Conservation (phyloP, 2,888 invertebrate species). For the Malacosoma neustria region DNA sequence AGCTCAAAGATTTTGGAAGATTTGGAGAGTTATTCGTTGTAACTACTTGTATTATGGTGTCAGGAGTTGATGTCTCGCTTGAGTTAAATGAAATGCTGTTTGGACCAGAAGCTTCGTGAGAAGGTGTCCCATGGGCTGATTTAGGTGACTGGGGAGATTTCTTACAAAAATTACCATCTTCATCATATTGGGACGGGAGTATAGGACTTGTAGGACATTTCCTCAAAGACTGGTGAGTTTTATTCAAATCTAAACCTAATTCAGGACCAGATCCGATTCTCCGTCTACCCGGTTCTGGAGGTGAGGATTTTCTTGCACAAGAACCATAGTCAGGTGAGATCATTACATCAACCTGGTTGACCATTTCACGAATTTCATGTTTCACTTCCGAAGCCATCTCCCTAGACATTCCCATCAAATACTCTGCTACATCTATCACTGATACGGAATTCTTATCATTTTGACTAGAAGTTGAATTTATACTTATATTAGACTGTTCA, state of each 20-base stretch:
- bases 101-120: slow-evolving; percentile 55
- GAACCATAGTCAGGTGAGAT: slow-evolving; percentile 67
- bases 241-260: slow-evolving; percentile 50
- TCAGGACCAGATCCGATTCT: slow-evolving; percentile 63
- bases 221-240: slow-evolving; percentile 34
- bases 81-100: slow-evolving; percentile 68
- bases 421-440: slow-evolving; percentile 84
- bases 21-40: slow-evolving; percentile 53
- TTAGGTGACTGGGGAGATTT: slow-evolving; percentile 57
- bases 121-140: slow-evolving; percentile 58
- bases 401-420: slow-evolving; percentile 84
- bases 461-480: slow-evolving; percentile 75
- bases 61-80: slow-evolving; percentile 69
- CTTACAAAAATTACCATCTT: slow-evolving; percentile 38
- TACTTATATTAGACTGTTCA: slow-evolving; percentile 67
- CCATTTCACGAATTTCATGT: slow-evolving; percentile 83
- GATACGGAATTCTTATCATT: slow-evolving; percentile 81
- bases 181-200: slow-evolving; percentile 44
- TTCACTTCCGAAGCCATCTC: slow-evolving; percentile 88
- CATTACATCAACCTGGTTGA: slow-evolving; percentile 82
- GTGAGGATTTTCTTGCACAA: slow-evolving; percentile 56
- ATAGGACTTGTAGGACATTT: slow-evolving; percentile 69
- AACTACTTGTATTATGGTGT: slow-evolving; percentile 67
- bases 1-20: slow-evolving; percentile 70
- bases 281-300: slow-evolving; percentile 53